Evolutionary conservation across 2,113 vertebrate species (phyloP), one percentile per base, ranked within the genome.

Genomic region (Varanus komodoensis): DNA sequence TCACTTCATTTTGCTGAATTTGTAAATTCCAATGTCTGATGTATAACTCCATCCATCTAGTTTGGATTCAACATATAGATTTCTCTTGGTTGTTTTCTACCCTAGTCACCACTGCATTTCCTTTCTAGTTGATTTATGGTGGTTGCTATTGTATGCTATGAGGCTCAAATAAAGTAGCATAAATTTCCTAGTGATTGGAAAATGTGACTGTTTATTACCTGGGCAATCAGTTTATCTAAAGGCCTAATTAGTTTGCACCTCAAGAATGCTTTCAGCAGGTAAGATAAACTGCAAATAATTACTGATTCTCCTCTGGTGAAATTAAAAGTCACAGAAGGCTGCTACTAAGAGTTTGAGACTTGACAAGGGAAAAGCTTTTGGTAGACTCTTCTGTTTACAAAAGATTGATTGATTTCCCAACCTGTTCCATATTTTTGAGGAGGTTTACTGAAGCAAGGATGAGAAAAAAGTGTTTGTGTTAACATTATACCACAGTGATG

Each of bases 211-310:
- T 97, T 96, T 94, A 95, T 96, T 96, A 96, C 86, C 87, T 64
- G 89, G 94, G 79, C 95, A 97, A 95, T 93, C 94, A 93, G 82
- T 96, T 97, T 95, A 94, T 95, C 95, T 96, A 92, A 96, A 94
- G 95, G 94, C n/a, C 91, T 95, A 96, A 97, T 97, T 96, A 96
- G 89, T 89, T 94, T 94, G 57, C 93, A 92, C 86, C 92, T 95
- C 86, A 77, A 95, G 92, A 95, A 97, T 95, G 93, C 91, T 96
- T 94, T 89, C 87, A 79, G 74, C 0, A 14, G 92, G 93, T 95
- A 91, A 95, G 95, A 96, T 94, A 96, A 96, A 93, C 82, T 95
- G 91, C 93, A 96, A 94, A 95, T 94, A 96, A 96, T 96, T 96
- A 92, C 87, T 77, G 86, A n/a, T 91, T 96, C 93, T 94, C 87